Conservation (phyloP, 2,113 vertebrate species). For the Oreochromis spilurus region DNA sequence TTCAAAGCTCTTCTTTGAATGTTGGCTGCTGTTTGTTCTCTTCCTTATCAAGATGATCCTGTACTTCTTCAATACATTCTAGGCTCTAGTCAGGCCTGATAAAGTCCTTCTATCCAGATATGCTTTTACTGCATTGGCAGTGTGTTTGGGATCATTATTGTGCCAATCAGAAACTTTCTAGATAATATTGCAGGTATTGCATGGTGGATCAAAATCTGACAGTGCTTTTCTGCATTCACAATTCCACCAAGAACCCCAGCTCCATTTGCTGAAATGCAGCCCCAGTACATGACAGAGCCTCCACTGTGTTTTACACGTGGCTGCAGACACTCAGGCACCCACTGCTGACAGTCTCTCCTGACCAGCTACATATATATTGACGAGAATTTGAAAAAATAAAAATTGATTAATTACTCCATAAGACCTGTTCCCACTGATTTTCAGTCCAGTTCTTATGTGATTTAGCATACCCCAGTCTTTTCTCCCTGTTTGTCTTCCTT, state of each 20-base stretch:
- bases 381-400: neutral
- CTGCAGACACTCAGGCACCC: neutral
- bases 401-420: neutral
- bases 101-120: neutral
- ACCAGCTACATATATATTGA: neutral
- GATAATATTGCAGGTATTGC: neutral
- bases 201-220: neutral
- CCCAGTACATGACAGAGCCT: neutral
- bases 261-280: neutral
- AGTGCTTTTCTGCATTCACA: neutral
- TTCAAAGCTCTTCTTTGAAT: neutral
- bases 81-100: neutral
- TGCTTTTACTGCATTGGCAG: neutral
- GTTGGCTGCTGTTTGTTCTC: neutral
- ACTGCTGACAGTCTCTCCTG: neutral
- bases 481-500: neutral
- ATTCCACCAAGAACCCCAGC: neutral
- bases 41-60: neutral
- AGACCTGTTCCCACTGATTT: neutral
- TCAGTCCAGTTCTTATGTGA: neutral
- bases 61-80: neutral
- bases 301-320: neutral
- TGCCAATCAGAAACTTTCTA: neutral
- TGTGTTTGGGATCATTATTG: neutral
- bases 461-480: neutral